phyloP scores from a whole-genome alignment of 2,797 vertebrate species.

The Taeniopygia guttata region DNA sequence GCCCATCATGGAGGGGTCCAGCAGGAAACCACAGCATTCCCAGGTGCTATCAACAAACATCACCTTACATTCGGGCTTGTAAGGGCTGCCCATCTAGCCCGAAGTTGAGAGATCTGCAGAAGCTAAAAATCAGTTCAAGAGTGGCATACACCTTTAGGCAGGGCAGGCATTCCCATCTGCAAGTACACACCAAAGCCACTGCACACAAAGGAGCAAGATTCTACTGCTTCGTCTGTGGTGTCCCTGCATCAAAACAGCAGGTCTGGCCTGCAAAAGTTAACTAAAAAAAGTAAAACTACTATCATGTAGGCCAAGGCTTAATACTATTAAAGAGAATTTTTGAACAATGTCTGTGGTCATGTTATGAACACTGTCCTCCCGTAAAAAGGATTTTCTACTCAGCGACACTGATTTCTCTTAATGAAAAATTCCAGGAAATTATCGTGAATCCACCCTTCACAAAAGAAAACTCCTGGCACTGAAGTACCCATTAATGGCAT shows the following conservation, averaged over 20 bases:
- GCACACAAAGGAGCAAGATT: background rate
- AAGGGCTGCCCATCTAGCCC: background rate
- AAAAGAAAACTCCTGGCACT: background rate
- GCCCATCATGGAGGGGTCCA: background rate
- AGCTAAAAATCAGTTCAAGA: background rate
- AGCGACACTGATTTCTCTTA: background rate
- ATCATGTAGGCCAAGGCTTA: background rate
- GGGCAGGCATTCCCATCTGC: background rate
- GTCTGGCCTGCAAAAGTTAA: background rate
- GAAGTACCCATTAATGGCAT: background rate
- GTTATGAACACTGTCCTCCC: background rate
- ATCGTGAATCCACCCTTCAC: background rate
- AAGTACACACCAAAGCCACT: background rate
- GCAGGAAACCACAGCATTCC: background rate
- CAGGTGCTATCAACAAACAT: background rate
- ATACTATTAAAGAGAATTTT: background rate
- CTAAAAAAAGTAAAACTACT: background rate
- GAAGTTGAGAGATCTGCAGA: background rate
- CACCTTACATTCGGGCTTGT: accelerated
- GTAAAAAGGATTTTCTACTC: background rate
- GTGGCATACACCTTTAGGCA: too few species aligned
- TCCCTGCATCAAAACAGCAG: background rate
- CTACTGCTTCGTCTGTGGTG: background rate
- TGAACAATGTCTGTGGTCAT: background rate
- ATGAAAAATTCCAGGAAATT: background rate